Base-by-base conservation (phyloP, 1,140 invertebrate species). In the Colletes latitarsis region DNA sequence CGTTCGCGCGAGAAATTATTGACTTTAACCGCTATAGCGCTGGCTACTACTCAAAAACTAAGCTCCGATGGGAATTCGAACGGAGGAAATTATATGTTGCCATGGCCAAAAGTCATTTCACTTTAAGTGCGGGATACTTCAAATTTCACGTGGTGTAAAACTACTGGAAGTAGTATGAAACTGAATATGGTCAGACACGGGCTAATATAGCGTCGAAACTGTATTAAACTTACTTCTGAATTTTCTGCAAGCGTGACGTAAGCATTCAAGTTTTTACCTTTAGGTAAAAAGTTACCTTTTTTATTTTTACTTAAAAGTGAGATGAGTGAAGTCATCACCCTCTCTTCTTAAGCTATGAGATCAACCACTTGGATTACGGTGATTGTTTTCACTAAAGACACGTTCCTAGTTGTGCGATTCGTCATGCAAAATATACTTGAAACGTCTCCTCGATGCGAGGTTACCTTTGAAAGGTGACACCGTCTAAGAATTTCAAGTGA, bases 1-100 rank as follows among this genome's bases (percentile, higher is more conserved):
- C 46, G 9, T 6, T 14, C 58, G 60, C 14, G 39, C 49, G 49
- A 76, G 52, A 76, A 68, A 67, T 68, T 68, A 76, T 76, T 52
- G 64, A 76, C 74, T 76, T 67, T 46, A 66, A 57, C 74, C 30
- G 43, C 30, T 14, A 14, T 41, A 19, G 9, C 43, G n/a, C 52
- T 57, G 64, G 52, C 15, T 17, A 1, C 4, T 0, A 0, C 52
- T 68, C 66, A 76, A 58, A 76, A 14, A 15, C 15, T 63, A 46
- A 53, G 46, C 14, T n/a, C 6, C 10, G 39, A 30, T 17, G 41
- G 41, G 19, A 21, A 43, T 46, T 58, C 43, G 39, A 67, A 17
- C 49, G 9, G 64, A 8, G 6, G 8, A 6, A 14, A 67, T 76
- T 43, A 57, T 68, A n/a, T 8, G 30, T 39, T 14, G 15, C 46